Conservation (phyloP, 2,888 invertebrate genomes). For the Proisotoma minuta region DNA sequence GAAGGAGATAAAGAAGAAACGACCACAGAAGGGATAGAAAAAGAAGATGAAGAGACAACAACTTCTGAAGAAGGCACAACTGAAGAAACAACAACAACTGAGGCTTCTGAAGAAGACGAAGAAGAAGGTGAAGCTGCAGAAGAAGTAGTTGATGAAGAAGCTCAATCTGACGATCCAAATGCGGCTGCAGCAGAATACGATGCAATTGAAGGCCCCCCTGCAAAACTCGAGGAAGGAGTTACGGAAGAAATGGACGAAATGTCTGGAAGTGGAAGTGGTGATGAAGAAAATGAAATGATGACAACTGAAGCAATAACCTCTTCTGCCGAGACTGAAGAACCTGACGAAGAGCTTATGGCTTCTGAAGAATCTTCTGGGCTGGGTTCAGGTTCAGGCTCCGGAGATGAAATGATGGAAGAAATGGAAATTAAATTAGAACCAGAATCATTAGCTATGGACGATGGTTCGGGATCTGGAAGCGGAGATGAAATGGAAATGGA, state of each 20-base stretch:
- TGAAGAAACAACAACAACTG: not conserved
- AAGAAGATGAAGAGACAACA: slow-evolving; percentile 3
- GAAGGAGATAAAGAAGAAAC: not conserved
- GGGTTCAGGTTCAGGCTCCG: not conserved
- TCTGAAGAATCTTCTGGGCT: not conserved
- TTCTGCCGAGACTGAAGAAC: slow-evolving; percentile 39
- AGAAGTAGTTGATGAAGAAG: not conserved
- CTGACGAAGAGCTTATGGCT: slow-evolving; percentile 15
- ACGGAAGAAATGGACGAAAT: slow-evolving; percentile 8
- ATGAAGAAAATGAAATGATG: slow-evolving; percentile 21
- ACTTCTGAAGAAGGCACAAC: not conserved
- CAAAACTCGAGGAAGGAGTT: not conserved
- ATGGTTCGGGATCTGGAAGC: not conserved
- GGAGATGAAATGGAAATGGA: not conserved
- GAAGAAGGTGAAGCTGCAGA: not conserved
- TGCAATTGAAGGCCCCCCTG: not conserved
- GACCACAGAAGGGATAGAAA: not conserved
- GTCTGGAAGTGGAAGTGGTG: too few species aligned
- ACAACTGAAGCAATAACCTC: slow-evolving; percentile 43
- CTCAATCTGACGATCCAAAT: not conserved
- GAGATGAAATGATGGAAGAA: not conserved
- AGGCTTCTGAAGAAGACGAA: not conserved
- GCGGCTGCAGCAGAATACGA: slow-evolving; percentile 8
- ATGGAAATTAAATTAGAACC: not conserved
- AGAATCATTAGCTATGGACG: not conserved